Conservation (phyloP, 37 sponge, comb jelly and placozoan genomes). For the Axinella damicornis region DNA sequence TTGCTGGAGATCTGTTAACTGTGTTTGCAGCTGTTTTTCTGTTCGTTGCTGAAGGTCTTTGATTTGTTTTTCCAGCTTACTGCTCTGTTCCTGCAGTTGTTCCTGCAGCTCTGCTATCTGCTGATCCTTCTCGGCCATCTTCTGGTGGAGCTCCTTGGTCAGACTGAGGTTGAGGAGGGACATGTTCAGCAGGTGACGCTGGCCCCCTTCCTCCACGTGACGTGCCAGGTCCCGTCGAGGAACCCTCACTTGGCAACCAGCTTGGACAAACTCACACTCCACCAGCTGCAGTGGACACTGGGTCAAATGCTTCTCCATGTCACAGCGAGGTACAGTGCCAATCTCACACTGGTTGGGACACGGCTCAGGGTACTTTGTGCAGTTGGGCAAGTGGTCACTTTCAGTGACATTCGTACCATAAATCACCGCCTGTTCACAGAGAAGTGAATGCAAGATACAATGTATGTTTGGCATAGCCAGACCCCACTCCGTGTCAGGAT, state of each 20-base stretch:
- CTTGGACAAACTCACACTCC: slow-evolving; percentile 36
- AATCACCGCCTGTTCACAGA: too few relatives aligned
- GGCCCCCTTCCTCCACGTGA: slow-evolving; percentile 26
- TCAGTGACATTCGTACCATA: too few relatives aligned
- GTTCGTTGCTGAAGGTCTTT: background rate
- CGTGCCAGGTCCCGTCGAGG: background rate
- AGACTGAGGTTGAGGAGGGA: slow-evolving; percentile 9
- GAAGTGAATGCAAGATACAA: too few relatives aligned
- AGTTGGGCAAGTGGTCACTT: slow-evolving; percentile 12
- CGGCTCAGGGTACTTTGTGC: slow-evolving; percentile 13
- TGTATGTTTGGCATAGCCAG: too few relatives aligned
- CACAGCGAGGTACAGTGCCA: slow-evolving; percentile 15
- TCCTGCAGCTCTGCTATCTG: background rate
- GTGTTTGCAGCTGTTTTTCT: too few relatives aligned
- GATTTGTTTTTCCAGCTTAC: background rate
- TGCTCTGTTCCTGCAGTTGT: slow-evolving; percentile 4
- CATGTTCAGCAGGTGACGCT: slow-evolving; percentile 11
- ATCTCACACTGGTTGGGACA: slow-evolving; percentile 39
- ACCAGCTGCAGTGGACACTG: slow-evolving; percentile 36
- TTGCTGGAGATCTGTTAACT: too few relatives aligned
- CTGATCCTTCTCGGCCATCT: background rate
- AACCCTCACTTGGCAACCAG: slow-evolving; percentile 27
- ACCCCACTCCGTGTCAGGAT: too few relatives aligned
- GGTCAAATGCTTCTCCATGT: slow-evolving; percentile 17
- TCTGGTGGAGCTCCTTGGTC: slow-evolving; percentile 1